Conservation (phyloP, 1,140 invertebrate species). For the Platyscapa corneri region DNA sequence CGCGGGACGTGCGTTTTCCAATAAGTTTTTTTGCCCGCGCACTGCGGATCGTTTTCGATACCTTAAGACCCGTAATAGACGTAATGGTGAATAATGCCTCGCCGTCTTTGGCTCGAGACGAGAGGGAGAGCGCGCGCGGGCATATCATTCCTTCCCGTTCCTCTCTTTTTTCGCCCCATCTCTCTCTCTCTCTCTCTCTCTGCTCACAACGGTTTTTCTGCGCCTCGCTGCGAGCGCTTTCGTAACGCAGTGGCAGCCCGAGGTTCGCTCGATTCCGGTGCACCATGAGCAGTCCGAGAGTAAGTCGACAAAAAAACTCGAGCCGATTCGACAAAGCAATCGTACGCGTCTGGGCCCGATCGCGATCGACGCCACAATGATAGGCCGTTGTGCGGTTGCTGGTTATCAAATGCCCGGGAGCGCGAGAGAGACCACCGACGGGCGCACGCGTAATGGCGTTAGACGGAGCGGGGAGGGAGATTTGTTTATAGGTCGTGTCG, state of each 20-base stretch:
- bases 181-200: conserved; percentile 25
- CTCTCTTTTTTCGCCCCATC: conserved; percentile 19
- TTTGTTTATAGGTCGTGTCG: no score
- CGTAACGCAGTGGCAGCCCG: conserved; percentile 32
- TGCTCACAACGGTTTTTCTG: conserved; percentile 1
- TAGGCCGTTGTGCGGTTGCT: neutral
- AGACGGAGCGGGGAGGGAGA: neutral
- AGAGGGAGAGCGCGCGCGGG: neutral
- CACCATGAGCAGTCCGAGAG: conserved; percentile 12
- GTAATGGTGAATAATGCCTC: conserved; percentile 48
- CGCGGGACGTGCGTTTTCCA: conserved; percentile 15
- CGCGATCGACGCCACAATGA: neutral
- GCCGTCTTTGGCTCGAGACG: neutral
- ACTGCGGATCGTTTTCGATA: conserved; percentile 22
- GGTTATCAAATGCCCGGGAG: neutral
- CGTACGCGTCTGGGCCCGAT: neutral
- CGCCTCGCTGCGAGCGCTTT: conserved; percentile 6
- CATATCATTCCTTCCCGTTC: conserved; percentile 39
- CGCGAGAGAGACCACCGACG: neutral
- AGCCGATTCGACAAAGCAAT: conserved; percentile 17
- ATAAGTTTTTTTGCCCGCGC: conserved; percentile 36
- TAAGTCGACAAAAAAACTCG: conserved; percentile 24
- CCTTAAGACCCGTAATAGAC: conserved; percentile 37
- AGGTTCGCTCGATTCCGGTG: conserved; percentile 21
- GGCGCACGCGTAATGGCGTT: neutral